A percentile compares a stretch with the other conserved stretches of the same genome.
phyloP scores from a whole-genome alignment of 2,797 vertebrate genomes.

The Podargus strigoides region DNA sequence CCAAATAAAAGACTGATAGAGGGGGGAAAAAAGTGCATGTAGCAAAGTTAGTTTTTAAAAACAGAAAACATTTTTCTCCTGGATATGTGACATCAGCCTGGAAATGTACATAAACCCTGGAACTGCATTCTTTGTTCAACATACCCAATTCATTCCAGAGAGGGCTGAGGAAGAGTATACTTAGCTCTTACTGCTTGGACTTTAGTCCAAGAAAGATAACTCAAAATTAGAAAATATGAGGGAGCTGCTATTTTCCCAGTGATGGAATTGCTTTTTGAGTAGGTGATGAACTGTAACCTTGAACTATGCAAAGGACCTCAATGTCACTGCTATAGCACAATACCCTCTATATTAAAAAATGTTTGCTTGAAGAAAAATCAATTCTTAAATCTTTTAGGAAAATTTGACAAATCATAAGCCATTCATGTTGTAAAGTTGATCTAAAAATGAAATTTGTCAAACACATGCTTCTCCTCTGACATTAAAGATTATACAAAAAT shows the following conservation, averaged over 20 bases:
- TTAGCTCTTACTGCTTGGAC: neutral
- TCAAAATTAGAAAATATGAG: neutral
- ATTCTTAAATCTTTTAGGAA: neutral
- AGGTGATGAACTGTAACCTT: neutral
- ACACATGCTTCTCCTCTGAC: neutral
- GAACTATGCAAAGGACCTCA: neutral
- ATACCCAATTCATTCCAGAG: neutral
- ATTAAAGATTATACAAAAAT: neutral
- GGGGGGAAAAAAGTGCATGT: no score
- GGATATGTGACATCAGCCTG: neutral
- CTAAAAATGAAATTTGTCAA: neutral
- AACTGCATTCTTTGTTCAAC: neutral
- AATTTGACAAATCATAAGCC: neutral
- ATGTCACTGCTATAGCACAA: neutral
- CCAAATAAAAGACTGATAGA: neutral
- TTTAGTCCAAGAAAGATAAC: neutral
- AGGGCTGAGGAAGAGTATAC: neutral
- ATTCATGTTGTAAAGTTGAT: neutral
- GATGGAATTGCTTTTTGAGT: neutral
- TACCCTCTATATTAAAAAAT: neutral
- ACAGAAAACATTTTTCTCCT: neutral
- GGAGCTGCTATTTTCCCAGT: neutral
- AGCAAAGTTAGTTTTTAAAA: neutral
- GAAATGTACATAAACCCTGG: neutral
- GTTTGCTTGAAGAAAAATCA: neutral